Conservation (phyloP, 2,888 invertebrate species). For the Alcis repandata region DNA sequence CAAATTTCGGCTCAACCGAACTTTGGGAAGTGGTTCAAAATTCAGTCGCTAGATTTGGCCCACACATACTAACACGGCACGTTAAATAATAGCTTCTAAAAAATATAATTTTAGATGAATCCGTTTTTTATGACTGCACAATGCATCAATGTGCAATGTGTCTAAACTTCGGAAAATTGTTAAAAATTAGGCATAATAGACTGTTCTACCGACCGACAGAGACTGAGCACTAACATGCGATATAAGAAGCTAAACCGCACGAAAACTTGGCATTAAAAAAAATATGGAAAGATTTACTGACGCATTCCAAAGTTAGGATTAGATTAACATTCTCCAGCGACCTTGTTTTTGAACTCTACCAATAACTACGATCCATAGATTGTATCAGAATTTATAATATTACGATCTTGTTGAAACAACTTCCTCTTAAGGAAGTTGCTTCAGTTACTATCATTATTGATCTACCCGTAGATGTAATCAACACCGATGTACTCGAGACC, state of each 20-base stretch:
- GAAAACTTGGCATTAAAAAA: not conserved
- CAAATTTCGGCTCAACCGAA: no score
- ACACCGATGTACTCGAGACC: slow-evolving; percentile 13
- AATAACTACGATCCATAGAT: not conserved
- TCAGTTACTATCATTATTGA: slow-evolving; percentile 8
- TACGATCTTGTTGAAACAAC: not conserved
- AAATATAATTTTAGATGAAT: no score
- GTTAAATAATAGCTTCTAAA: no score
- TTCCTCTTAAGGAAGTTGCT: slow-evolving; percentile 6
- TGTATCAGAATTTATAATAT: not conserved
- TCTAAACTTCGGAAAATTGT: no score
- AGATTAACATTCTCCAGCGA: not conserved
- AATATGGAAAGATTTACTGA: not conserved
- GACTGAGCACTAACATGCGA: no score
- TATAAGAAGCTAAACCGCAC: not conserved
- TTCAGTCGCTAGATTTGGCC: no score
- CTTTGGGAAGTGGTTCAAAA: no score
- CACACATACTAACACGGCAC: no score
- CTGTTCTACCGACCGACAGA: no score
- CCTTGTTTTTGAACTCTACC: not conserved
- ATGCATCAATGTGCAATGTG: no score
- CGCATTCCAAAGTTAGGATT: not conserved
- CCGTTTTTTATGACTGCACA: no score
- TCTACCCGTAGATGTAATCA: slow-evolving; percentile 20
- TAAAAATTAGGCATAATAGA: no score